Percentiles rank a stretch among this genome's conserved stretches.
Conservation (phyloP, 1,140 invertebrate genomes). For the Drosophila albomicans region DNA sequence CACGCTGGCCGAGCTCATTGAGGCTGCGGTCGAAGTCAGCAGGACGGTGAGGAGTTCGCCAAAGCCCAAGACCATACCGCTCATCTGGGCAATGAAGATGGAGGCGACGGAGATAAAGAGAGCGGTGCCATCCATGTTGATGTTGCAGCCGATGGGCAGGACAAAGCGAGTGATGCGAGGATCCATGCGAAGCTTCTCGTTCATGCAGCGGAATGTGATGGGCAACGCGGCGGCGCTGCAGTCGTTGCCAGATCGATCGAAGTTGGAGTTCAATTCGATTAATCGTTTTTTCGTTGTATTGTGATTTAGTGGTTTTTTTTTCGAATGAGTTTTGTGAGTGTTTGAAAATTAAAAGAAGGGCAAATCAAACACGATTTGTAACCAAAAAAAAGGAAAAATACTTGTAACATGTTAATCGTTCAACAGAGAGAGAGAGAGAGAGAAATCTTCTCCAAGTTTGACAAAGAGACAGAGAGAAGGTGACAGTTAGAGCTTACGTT, state of each 20-base stretch:
- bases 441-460: not conserved
- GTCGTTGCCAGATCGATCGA: constrained; percentile 39
- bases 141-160: constrained; percentile 95
- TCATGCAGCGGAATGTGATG: constrained; percentile 96
- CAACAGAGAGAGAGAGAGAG: constrained; percentile 37
- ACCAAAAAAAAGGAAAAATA: constrained; percentile 78
- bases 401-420: constrained; percentile 61
- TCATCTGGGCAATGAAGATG: constrained; percentile 97
- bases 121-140: constrained; percentile 98
- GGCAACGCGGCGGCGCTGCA: constrained; percentile 97
- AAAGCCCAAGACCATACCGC: constrained; percentile 91
- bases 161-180: constrained; percentile 95
- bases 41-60: constrained; percentile 92
- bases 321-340: constrained; percentile 40
- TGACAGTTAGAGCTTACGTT: constrained; percentile 88
- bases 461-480: constrained; percentile 14
- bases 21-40: constrained; percentile 95
- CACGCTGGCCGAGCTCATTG: constrained; percentile 96
- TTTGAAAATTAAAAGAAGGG: constrained; percentile 54
- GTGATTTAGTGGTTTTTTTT: constrained; percentile 19
- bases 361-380: constrained; percentile 56
- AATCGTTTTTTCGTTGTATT: constrained; percentile 28
- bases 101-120: constrained; percentile 95
- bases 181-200: constrained; percentile 95
- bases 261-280: constrained; percentile 37